phyloP scores from a whole-genome alignment of 2,113 vertebrate genomes.

The Chaetorhynchus papuensis region DNA sequence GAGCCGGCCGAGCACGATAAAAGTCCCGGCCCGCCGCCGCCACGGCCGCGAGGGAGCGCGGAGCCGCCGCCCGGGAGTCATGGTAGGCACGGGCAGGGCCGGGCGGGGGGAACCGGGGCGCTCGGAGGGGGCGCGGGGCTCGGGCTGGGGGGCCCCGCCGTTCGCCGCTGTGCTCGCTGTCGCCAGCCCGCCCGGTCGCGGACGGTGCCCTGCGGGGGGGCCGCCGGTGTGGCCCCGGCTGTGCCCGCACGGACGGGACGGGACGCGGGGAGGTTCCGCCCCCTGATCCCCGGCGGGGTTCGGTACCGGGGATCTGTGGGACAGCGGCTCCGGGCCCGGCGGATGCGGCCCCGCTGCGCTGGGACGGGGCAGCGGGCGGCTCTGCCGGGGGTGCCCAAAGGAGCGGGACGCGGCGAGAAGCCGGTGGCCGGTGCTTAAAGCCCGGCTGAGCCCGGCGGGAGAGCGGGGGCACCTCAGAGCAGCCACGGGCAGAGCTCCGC shows the following conservation, averaged over 20 bases:
- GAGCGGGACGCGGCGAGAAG: not conserved
- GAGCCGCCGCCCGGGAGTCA: not conserved
- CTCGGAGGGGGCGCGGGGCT: not conserved
- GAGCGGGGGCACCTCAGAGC: not conserved
- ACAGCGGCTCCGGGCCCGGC: not conserved
- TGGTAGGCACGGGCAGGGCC: not conserved
- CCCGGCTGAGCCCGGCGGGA: not conserved
- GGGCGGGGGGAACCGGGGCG: not conserved
- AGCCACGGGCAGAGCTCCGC: not conserved
- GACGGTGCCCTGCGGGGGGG: not conserved
- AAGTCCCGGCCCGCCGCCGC: conserved; percentile 8
- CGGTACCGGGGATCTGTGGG: not conserved
- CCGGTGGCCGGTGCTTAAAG: fast-evolving
- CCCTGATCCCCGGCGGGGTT: not conserved
- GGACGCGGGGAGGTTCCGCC: not conserved
- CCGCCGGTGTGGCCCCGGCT: not conserved
- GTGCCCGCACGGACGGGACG: not conserved
- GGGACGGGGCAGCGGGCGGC: not conserved
- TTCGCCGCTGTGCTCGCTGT: not conserved
- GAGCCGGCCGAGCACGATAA: conserved; percentile 11
- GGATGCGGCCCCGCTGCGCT: not conserved
- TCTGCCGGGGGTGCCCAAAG: not conserved
- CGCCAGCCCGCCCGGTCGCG: not conserved
- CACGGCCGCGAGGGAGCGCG: not conserved
- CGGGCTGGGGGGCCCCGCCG: not conserved